Conservation (phyloP, 1,140 invertebrate species). For the Caenorhabditis brenneri region DNA sequence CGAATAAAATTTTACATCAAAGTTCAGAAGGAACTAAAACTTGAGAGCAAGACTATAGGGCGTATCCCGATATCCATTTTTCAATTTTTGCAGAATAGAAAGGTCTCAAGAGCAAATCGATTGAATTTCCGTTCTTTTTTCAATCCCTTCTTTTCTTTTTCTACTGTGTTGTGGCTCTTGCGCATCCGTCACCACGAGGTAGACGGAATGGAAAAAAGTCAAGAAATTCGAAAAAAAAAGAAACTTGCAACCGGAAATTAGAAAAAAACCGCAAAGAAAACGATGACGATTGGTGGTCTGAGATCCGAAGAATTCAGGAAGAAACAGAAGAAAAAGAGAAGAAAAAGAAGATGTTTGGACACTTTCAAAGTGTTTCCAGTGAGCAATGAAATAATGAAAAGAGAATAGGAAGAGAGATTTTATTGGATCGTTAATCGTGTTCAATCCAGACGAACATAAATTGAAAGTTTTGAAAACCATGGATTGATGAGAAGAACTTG, state of each 20-base stretch:
- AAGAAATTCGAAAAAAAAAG: background rate
- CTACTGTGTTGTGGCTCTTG: background rate
- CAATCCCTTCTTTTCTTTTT: background rate
- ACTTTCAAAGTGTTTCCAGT: background rate
- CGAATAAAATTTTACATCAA: background rate
- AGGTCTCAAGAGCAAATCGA: constrained; percentile 20
- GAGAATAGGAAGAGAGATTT: background rate
- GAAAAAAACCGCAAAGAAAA: background rate
- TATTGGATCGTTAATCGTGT: constrained; percentile 31
- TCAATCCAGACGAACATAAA: constrained; percentile 41
- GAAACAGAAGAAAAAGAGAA: background rate
- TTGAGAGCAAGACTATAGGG: background rate
- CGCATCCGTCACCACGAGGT: constrained; percentile 2
- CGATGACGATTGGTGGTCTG: background rate
- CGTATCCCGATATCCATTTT: background rate
- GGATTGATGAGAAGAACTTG: background rate
- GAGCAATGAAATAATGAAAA: background rate
- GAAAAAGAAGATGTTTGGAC: constrained; percentile 27
- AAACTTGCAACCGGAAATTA: background rate
- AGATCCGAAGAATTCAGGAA: background rate
- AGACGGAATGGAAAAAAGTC: background rate
- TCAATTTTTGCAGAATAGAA: background rate
- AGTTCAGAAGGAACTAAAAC: constrained; percentile 13
- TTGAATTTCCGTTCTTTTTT: constrained; percentile 34
- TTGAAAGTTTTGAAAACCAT: background rate